Conservation (phyloP, 2,797 vertebrate genomes). For the Clarias fuscus region DNA sequence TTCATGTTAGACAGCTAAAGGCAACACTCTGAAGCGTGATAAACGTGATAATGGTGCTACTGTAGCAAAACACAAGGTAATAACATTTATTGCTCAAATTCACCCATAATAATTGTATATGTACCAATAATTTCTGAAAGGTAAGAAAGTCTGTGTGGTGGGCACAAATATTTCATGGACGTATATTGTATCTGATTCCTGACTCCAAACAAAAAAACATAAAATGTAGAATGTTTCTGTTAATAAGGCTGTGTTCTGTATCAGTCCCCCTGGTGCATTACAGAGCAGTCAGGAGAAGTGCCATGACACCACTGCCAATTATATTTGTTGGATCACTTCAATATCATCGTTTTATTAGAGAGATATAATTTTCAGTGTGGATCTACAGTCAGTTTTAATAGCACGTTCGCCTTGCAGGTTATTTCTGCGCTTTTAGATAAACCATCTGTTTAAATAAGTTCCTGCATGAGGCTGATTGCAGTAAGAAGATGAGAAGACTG, state of each 20-base stretch:
- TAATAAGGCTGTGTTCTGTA: slow-evolving; percentile 40
- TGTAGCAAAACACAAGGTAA: not conserved
- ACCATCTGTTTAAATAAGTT: slow-evolving; percentile 70
- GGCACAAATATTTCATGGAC: not conserved
- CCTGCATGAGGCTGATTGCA: slow-evolving; percentile 35
- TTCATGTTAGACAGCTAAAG: not conserved
- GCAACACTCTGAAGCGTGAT: not conserved
- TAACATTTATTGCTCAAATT: slow-evolving; percentile 9
- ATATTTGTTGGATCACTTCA: slow-evolving; percentile 72
- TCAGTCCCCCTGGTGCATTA: slow-evolving; percentile 46
- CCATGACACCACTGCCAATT: slow-evolving; percentile 69
- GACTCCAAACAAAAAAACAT: slow-evolving; percentile 26
- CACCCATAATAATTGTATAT: slow-evolving; percentile 21
- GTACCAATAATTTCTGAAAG: slow-evolving; percentile 25
- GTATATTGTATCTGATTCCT: slow-evolving; percentile 23
- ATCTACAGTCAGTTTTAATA: slow-evolving; percentile 65
- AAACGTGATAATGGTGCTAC: not conserved
- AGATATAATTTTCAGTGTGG: slow-evolving; percentile 67
- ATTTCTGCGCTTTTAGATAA: slow-evolving; percentile 63
- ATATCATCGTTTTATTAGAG: slow-evolving; percentile 74
- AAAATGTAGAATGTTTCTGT: slow-evolving; percentile 39
- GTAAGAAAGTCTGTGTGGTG: not conserved
- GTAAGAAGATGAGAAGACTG: slow-evolving; percentile 8
- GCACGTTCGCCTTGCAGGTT: slow-evolving; percentile 60
- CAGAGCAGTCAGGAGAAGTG: slow-evolving; percentile 50